Evolutionary conservation across 2,888 invertebrate species (phyloP).

Genomic region (Clistopyga incitator): DNA sequence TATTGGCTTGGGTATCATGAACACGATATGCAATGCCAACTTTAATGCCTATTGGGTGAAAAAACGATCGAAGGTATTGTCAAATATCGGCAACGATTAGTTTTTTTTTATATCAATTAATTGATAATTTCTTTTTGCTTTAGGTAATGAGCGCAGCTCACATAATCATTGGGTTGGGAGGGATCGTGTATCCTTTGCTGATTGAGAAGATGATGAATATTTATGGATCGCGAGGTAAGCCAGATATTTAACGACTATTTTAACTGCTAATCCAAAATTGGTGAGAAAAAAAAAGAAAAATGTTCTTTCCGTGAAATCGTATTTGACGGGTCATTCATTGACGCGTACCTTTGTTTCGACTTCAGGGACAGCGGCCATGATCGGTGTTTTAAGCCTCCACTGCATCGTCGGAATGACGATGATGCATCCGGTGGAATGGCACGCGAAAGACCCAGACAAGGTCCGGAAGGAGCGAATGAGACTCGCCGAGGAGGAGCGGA

Average conservation of each 20-base stretch:
- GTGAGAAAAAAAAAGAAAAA: too few species aligned
- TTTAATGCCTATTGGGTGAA: slow-evolving; percentile 91
- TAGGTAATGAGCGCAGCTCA: slow-evolving; percentile 91
- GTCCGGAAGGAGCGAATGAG: slow-evolving; percentile 71
- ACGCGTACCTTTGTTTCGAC: slow-evolving; percentile 31
- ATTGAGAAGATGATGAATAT: slow-evolving; percentile 87
- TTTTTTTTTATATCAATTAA: too few species aligned
- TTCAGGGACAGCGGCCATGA: slow-evolving; percentile 86
- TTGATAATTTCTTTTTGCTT: slow-evolving; percentile 2
- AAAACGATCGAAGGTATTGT: slow-evolving; percentile 86
- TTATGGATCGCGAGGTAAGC: slow-evolving; percentile 89
- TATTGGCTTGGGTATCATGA: slow-evolving; percentile 89
- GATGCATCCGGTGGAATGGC: slow-evolving; percentile 92
- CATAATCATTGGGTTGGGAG: slow-evolving; percentile 88
- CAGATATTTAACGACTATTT: too few species aligned
- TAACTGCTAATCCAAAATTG: too few species aligned
- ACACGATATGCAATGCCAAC: slow-evolving; percentile 90
- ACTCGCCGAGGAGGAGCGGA: slow-evolving; percentile 70
- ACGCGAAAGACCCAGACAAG: slow-evolving; percentile 78
- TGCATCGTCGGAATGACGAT: slow-evolving; percentile 89
- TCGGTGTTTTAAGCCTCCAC: slow-evolving; percentile 89
- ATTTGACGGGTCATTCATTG: not conserved
- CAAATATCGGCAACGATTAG: not conserved
- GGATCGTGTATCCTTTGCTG: slow-evolving; percentile 89
- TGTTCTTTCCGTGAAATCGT: too few species aligned